Evolutionary conservation across 1,140 invertebrate species (phyloP), one percentile per base, ranked within the genome.

Genomic region (Harpegnathos saltator): DNA sequence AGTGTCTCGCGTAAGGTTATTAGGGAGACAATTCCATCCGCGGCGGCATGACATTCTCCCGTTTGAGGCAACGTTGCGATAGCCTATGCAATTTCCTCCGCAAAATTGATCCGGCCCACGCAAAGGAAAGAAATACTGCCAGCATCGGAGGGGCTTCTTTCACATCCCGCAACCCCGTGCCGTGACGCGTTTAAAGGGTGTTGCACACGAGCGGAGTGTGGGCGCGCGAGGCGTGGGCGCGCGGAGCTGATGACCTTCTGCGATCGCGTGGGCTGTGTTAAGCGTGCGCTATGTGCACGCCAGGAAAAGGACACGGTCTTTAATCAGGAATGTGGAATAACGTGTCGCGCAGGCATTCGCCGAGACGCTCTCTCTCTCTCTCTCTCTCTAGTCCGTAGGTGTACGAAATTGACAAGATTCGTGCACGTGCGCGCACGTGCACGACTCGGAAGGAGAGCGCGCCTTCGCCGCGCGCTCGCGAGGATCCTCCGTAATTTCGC

Each of bases 201-300:
- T 38, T 56, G 26, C 52, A 56, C 62, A 66, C 63, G 33, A 44
- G 29, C 7, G 15, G 1, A n/a, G 22, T 68, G 86, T 86, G 73
- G 86, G 85, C 22, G 85, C 22, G 50, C 38, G 29, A 26, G 17
- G 33, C 4, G 68, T 61, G 38, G 78, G 58, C 69, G 69, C 62
- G 24, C 44, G 19, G 22, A 61, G 56, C 22, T 61, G 65, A 78
- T 75, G 80, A 87, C 78, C 63, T 65, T 83, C 29, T 72, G 24
- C 44, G 19, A 71, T 26, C 26, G 73, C 68, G 85, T 87, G 68
- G 86, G 73, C n/a, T n/a, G n/a, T 66, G 77, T 84, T 75, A 71
- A 71, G n/a, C 12, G 22, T 48, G 0, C 17, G 12, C 17, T 68
- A 29, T 44, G 38, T 11, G 15, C 48, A 77, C n/a, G 24, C n/a